Evolutionary conservation across 1,140 invertebrate genomes (phyloP), one percentile per base, ranked within the genome.

Genomic region (Drosophila willistoni): DNA sequence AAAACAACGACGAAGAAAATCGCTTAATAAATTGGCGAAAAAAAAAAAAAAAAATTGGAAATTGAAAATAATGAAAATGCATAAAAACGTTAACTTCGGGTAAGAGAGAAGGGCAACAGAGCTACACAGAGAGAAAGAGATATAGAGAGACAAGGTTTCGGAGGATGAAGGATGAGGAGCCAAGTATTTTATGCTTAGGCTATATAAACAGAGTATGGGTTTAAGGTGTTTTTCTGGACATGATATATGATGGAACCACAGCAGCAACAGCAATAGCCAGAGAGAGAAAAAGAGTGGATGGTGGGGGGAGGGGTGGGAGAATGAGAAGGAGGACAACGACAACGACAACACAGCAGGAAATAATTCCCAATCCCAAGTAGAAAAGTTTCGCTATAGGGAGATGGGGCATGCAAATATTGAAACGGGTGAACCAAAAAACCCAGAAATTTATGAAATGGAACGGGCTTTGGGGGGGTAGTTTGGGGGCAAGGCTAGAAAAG

Each of bases 11-110:
- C 33, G 60, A 34, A 36, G 36, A 70, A 62, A 62, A 69, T 71
- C 74, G 71, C 76, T 89, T 77, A 83, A 80, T 74, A 77, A 83
- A 84, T 89, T 79, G 76, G 65, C 41, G 57, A 57, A 59, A 72
- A 61, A 77, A 51, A 69, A 41, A 44, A 47, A 47, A 6, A 19
- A 68, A 81, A 82, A 73, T 68, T 83, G 76, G 81, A 87, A 87
- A 86, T 86, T 87, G 83, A 87, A 89, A 89, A 89, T 89, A 89
- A 84, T 89, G 84, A 89, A 89, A 89, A 81, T 89, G 84, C 84
- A 87, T 78, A 82, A 83, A 89, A 86, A 79, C 44, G 7, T 9
- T 29, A 9, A 54, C 12, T 17, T 36, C 5, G 34, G 10, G 10
- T 12, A 36, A 36, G 34, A 36, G 34, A 36, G 10, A 12, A 36